Conservation (phyloP, 2,888 invertebrate species). For the Cataglyphis altisquamis region DNA sequence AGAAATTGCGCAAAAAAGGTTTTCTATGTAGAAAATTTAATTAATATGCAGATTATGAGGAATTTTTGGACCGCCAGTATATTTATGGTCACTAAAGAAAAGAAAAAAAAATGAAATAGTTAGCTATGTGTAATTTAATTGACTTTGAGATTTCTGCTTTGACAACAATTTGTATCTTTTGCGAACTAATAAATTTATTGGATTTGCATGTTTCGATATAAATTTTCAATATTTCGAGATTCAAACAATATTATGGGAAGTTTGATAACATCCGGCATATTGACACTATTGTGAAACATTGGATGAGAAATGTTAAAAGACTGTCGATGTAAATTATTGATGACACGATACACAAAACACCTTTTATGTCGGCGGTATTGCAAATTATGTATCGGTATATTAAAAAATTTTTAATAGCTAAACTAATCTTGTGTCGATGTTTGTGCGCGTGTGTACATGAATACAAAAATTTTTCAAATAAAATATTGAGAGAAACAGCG, state of each 20-base stretch:
- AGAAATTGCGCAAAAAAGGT: neutral
- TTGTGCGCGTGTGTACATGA: neutral
- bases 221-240: slow-evolving; percentile 28
- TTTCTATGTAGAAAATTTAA: neutral
- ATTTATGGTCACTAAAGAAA: neutral
- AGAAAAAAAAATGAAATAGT: neutral
- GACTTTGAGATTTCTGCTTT: neutral
- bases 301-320: slow-evolving; percentile 29
- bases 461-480: neutral
- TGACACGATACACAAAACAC: slow-evolving; percentile 4
- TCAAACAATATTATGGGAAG: slow-evolving; percentile 23
- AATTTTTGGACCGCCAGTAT: neutral
- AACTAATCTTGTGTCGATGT: neutral
- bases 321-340: slow-evolving; percentile 28
- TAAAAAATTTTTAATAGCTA: neutral
- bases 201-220: slow-evolving; percentile 9
- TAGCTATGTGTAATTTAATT: neutral
- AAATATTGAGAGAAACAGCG: neutral
- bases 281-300: slow-evolving; percentile 34
- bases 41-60: neutral
- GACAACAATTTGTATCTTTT: slow-evolving; percentile 18
- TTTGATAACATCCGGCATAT: slow-evolving; percentile 32
- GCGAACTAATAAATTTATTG: slow-evolving; percentile 27
- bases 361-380: neutral
- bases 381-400: neutral